Conservation (phyloP, 2,888 invertebrate species). For the Chrysolina haemoptera region DNA sequence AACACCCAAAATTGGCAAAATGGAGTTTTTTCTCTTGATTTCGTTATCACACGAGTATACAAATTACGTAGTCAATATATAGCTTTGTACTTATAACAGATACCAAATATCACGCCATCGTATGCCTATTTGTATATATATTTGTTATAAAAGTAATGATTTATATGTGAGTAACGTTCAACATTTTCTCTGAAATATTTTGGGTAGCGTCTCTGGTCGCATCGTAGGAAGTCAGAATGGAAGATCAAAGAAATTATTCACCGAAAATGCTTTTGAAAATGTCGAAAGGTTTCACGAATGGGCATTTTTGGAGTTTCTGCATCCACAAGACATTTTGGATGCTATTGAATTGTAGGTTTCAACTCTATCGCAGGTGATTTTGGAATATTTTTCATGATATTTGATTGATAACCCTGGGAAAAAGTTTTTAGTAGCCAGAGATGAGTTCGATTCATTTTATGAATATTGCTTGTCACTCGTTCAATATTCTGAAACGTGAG, state of each 20-base stretch:
- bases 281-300: constrained; percentile 3
- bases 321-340: neutral
- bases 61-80: neutral
- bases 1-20: too few species aligned
- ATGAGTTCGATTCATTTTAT: too few species aligned
- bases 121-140: neutral
- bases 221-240: neutral
- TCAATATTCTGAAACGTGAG: too few species aligned
- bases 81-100: neutral
- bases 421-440: too few species aligned
- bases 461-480: too few species aligned
- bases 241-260: constrained; percentile 4
- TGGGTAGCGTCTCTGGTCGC: neutral
- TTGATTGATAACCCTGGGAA: too few species aligned
- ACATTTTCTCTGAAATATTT: neutral
- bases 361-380: too few species aligned
- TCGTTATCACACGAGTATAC: neutral
- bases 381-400: neutral
- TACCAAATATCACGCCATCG: neutral
- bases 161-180: neutral
- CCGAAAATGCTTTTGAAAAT: neutral
- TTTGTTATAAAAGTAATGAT: neutral
- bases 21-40: neutral
- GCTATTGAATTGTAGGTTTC: neutral
- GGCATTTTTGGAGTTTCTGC: neutral